Evolutionary conservation across 37 sponge, comb jelly and placozoan species (phyloP).

Genomic region (Halichondria panicea): DNA sequence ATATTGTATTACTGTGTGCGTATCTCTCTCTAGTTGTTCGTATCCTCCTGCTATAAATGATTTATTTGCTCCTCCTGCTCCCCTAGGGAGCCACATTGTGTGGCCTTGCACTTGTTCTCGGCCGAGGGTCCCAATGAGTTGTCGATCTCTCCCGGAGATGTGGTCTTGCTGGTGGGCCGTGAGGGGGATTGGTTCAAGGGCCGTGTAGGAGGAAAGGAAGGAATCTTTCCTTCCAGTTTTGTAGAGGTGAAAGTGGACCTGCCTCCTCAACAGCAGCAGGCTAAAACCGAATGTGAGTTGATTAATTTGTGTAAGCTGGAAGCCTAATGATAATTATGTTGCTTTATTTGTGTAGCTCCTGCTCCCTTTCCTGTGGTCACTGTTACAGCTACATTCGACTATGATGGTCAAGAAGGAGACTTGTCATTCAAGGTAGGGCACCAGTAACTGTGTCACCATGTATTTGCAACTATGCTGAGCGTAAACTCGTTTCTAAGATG

Average conservation of each 20-base stretch:
- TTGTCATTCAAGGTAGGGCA: conserved; percentile 70
- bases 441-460: not conserved
- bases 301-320: not conserved
- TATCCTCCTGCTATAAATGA: too few species aligned
- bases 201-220: conserved; percentile 21
- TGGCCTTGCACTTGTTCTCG: conserved; percentile 46
- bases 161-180: conserved; percentile 55
- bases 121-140: conserved; percentile 69
- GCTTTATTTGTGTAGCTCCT: not conserved
- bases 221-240: conserved; percentile 77
- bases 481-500: too few species aligned
- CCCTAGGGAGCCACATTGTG: conserved; percentile 66
- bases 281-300: not conserved
- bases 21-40: too few species aligned
- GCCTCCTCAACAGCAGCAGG: not conserved
- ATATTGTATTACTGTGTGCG: too few species aligned
- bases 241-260: conserved; percentile 66
- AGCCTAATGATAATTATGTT: not conserved
- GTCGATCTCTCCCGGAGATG: conserved; percentile 57
- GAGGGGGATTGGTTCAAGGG: conserved; percentile 79
- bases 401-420: conserved; percentile 78
- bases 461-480: too few species aligned
- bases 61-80: not conserved
- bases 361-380: not conserved
- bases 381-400: conserved; percentile 54